Base-by-base conservation (phyloP, 2,113 vertebrate species). In the Hyperopisus bebe region DNA sequence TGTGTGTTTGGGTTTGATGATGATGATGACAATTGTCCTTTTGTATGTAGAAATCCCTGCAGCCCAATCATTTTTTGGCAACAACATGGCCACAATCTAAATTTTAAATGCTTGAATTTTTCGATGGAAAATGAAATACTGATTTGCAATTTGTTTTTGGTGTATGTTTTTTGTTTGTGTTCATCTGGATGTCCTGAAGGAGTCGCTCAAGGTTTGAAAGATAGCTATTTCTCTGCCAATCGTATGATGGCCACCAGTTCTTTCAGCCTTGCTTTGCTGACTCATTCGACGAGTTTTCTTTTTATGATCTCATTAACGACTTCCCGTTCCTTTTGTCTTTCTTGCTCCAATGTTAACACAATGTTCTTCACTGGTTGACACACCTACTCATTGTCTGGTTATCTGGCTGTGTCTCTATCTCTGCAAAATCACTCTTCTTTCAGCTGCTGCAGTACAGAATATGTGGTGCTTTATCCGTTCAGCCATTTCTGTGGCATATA, bases 161-260 rank as follows among this genome's bases (percentile, higher is more conserved):
- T 86, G 15, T 39, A n/a, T 88, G 86, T 89, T 89, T 91, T 90
- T 44, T 88, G 86, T 90, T 91, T 94, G 44, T 95, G 90, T 92
- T 0, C 46, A 90, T 89, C 94, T 92, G 96, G 94, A 90, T 96
- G 90, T 94, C 96, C 95, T 92, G 94, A 97, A 99, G 98, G 97
- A 97, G 92, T 96, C 96, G 47, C 96, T 98, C 92, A 97, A 99
- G 98, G 98, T 99, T 98, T 98, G 98, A 93, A 92, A 94, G 92
- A 82, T 88, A 88, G 93, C 86, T 87, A 84, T 27, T 62, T 58
- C 46, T 85, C 88, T 66, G 44, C 35, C 83, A n/a, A 24, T 85
- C 44, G 2, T n/a, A 27, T 5, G 42, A 46, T 9, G 46, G 82
- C 19, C 44, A 3, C 44, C 7, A 1, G 83, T 27, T 48, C 82